A percentile compares a stretch with the other conserved stretches of the same genome.
Evolutionary conservation across 1,140 invertebrate genomes (phyloP).

Genomic region (Drosophila guanche): DNA sequence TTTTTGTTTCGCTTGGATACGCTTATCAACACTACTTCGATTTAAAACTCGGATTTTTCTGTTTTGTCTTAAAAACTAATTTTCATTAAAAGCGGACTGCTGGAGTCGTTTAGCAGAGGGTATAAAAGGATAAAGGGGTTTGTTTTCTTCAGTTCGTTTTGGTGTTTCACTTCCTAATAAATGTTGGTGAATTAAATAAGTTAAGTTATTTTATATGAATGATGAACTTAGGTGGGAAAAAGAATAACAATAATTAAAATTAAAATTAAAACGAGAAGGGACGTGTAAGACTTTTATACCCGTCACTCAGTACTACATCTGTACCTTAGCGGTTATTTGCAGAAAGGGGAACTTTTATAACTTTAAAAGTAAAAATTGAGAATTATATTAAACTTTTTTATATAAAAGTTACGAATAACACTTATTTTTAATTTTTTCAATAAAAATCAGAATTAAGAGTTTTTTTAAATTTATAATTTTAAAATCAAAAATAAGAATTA

Average conservation of each 20-base stretch:
- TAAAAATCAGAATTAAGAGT: no score
- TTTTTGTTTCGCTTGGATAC: conserved; percentile 26
- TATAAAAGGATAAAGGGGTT: neutral
- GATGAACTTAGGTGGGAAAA: conserved; percentile 41
- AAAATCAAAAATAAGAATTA: no score
- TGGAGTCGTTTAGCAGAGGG: conserved; percentile 41
- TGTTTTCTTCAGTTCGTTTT: conserved; percentile 22
- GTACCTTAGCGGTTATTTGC: no score
- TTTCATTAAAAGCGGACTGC: conserved; percentile 59
- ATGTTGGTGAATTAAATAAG: conserved; percentile 67
- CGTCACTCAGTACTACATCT: no score
- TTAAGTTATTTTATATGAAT: conserved; percentile 30
- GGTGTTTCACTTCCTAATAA: conserved; percentile 45
- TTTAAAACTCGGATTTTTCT: conserved; percentile 39
- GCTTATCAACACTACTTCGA: conserved; percentile 46
- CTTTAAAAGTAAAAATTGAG: no score
- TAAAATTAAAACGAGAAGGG: no score
- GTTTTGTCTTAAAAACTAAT: conserved; percentile 51
- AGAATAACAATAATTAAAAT: conserved; percentile 19
- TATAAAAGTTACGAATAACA: no score
- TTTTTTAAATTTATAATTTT: no score
- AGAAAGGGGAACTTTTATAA: no score
- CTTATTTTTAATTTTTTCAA: no score
- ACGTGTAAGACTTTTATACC: no score
- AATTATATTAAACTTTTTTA: no score